These are phyloP conservation scores for Sphaerophoria rueppellii DNA, from an alignment of 2,888 invertebrate genomes.

Conservation along the genomic window DNA sequence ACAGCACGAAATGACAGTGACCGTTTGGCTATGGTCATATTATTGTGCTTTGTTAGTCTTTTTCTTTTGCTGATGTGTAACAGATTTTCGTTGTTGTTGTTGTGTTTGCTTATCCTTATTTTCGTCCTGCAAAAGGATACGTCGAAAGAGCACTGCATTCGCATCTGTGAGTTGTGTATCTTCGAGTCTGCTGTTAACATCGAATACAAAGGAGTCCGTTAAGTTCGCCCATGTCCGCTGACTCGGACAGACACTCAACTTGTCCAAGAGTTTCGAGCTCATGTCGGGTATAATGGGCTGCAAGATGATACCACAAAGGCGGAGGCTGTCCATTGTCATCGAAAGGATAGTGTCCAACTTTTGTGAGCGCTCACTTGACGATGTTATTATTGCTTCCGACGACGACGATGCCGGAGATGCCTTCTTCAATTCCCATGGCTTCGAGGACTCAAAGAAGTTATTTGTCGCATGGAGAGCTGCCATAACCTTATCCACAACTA, in stretches of 20 bases:
- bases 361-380: slow-evolving; percentile 82
- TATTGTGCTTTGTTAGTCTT: slow-evolving; percentile 50
- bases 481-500: slow-evolving; percentile 90
- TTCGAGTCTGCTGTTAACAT: slow-evolving; percentile 49
- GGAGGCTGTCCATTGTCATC: slow-evolving; percentile 91
- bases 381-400: slow-evolving; percentile 17
- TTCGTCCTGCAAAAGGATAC: slow-evolving; percentile 77
- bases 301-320: slow-evolving; percentile 90
- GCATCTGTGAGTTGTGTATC: slow-evolving; percentile 65
- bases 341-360: slow-evolving; percentile 89
- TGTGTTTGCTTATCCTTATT: slow-evolving; percentile 62
- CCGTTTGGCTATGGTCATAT: neutral
- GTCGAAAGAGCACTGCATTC: slow-evolving; percentile 79
- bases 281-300: slow-evolving; percentile 93
- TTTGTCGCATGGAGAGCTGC: slow-evolving; percentile 90
- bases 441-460: slow-evolving; percentile 91
- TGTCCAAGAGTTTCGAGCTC: slow-evolving; percentile 87
- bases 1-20: slow-evolving; percentile 11
- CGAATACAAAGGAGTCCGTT: slow-evolving; percentile 76
- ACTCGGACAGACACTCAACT: slow-evolving; percentile 83
- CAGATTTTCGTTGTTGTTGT: slow-evolving; percentile 6
- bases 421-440: slow-evolving; percentile 94
- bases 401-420: slow-evolving; percentile 10
- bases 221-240: slow-evolving; percentile 84
- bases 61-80: slow-evolving; percentile 43